Percentiles rank a stretch among this genome's conserved stretches.
Conservation (phyloP, 2,888 invertebrate genomes). For the Meandrusa payeni region DNA sequence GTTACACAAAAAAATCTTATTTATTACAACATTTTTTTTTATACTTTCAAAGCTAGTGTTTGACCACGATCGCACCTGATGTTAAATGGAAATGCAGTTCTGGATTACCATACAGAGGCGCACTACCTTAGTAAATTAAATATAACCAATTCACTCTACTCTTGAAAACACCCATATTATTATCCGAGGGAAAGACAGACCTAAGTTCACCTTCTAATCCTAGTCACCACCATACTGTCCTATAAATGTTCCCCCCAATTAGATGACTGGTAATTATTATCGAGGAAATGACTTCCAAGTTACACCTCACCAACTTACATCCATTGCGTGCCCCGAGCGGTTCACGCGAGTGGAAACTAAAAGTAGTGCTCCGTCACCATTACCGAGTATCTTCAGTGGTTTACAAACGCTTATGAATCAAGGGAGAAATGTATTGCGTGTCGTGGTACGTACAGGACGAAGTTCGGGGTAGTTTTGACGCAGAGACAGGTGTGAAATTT, state of each 20-base stretch:
- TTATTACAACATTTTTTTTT: too few species aligned
- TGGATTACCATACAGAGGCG: too few species aligned
- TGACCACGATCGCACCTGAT: too few species aligned
- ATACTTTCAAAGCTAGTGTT: too few species aligned
- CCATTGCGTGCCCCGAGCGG: slow-evolving; percentile 10
- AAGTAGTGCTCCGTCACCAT: slow-evolving; percentile 17
- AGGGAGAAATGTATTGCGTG: slow-evolving; percentile 17
- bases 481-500: slow-evolving; percentile 21
- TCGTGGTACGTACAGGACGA: not conserved
- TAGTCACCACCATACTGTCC: too few species aligned
- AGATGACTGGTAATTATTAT: slow-evolving; percentile 12
- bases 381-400: slow-evolving; percentile 8
- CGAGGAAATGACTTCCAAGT: slow-evolving; percentile 17
- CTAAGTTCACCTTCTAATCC: too few species aligned
- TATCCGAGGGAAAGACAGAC: too few species aligned
- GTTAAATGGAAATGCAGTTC: too few species aligned
- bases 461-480: slow-evolving; percentile 8
- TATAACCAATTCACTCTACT: too few species aligned
- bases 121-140: too few species aligned
- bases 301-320: slow-evolving; percentile 6
- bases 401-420: not conserved
- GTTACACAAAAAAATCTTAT: too few species aligned
- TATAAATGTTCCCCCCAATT: not conserved
- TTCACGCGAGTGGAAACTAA: slow-evolving; percentile 3
- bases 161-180: too few species aligned